Evolutionary conservation across 2,113 vertebrate genomes (phyloP).

Genomic region (western clawed frog (Xenopus tropicalis)): DNA sequence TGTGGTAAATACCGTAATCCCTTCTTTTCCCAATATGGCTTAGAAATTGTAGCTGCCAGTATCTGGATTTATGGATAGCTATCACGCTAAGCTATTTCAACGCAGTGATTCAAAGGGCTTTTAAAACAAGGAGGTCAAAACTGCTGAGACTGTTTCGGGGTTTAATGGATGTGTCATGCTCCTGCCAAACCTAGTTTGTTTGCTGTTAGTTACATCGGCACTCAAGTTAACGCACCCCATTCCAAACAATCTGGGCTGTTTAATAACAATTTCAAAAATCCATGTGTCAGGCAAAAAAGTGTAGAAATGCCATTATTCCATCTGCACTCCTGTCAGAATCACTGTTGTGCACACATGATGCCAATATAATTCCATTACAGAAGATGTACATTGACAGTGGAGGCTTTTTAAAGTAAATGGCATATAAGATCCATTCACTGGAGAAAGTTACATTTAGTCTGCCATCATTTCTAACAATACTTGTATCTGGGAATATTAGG

Average conservation of each 20-base stretch:
- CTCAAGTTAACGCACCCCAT: conserved; percentile 12
- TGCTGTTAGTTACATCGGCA: conserved; percentile 34
- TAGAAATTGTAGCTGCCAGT: conserved; percentile 60
- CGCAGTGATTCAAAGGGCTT: conserved; percentile 26
- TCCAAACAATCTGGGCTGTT: conserved; percentile 1
- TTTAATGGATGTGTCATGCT: conserved; percentile 21
- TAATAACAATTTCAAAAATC: conserved; percentile 24
- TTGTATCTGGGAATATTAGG: neutral
- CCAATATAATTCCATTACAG: conserved; percentile 2
- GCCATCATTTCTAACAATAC: too few species aligned
- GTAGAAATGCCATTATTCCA: conserved; percentile 23
- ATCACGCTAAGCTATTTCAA: conserved; percentile 55
- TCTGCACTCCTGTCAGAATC: conserved; percentile 17
- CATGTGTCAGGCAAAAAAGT: conserved; percentile 11
- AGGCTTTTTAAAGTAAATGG: neutral
- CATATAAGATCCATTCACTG: neutral
- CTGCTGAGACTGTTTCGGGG: neutral
- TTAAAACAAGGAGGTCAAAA: conserved; percentile 49
- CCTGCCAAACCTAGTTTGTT: conserved; percentile 32
- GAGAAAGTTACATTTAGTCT: too few species aligned
- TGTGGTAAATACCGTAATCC: conserved; percentile 66
- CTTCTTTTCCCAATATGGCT: conserved; percentile 55
- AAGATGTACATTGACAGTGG: neutral
- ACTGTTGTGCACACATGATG: conserved; percentile 5
- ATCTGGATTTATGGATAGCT: conserved; percentile 62